Conservation (phyloP, 2,888 invertebrate species). For the Chelonus formosanus region DNA sequence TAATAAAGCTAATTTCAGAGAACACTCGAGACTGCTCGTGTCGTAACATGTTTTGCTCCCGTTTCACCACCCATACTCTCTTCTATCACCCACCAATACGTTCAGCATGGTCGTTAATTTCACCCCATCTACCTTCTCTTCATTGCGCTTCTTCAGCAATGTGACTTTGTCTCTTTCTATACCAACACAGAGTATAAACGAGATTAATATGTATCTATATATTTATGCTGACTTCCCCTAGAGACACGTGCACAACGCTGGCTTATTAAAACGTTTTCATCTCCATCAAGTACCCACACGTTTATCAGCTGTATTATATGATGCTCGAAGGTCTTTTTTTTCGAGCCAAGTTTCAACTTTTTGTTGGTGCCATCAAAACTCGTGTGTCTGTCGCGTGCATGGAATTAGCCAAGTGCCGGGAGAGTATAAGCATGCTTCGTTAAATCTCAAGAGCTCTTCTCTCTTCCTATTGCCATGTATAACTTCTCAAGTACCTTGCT, state of each 20-base stretch:
- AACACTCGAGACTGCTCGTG: conserved; percentile 62
- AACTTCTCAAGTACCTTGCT: conserved; percentile 2
- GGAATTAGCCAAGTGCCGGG: conserved; percentile 19
- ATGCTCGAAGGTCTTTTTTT: not conserved
- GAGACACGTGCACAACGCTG: conserved; percentile 19
- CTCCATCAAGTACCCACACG: conserved; percentile 29
- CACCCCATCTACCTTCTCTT: conserved; percentile 37
- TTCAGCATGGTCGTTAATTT: conserved; percentile 29
- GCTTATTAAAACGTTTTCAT: conserved; percentile 35
- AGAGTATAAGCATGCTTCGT: conserved; percentile 6
- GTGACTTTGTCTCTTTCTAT: conserved; percentile 36
- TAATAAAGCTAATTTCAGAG: conserved; percentile 64
- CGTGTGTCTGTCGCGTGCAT: conserved; percentile 18
- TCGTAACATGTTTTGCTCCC: conserved; percentile 63
- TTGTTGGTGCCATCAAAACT: conserved; percentile 4
- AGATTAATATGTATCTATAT: conserved; percentile 43
- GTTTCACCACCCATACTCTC: conserved; percentile 42
- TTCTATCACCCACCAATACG: conserved; percentile 34
- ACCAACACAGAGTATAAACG: not conserved
- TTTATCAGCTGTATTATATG: conserved; percentile 18
- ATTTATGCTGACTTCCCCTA: conserved; percentile 45
- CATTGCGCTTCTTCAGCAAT: not conserved
- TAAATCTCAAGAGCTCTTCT: conserved; percentile 15
- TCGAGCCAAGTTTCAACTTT: not conserved
- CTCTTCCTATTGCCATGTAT: not conserved